phyloP scores from a whole-genome alignment of 2,797 vertebrate species.

The Hafferia zeledoni region DNA sequence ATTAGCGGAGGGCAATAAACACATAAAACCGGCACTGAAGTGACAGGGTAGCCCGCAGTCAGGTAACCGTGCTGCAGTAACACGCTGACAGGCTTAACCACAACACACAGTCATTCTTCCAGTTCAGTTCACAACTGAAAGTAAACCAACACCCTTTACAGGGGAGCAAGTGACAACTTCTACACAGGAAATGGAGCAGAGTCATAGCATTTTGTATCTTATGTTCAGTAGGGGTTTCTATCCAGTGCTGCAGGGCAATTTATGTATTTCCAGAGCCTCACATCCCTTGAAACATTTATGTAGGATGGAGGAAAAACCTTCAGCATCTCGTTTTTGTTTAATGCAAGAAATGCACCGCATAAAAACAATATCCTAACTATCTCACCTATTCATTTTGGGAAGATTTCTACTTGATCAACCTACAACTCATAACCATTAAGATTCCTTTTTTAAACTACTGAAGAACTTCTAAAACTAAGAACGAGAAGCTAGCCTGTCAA shows the following conservation, averaged over 20 bases:
- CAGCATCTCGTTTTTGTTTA: background rate
- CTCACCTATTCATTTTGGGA: background rate
- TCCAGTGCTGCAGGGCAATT: background rate
- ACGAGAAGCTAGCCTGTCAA: background rate
- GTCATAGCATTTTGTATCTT: background rate
- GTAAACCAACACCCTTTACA: slow-evolving; percentile 29
- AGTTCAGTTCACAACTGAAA: slow-evolving; percentile 60
- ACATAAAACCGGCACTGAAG: background rate
- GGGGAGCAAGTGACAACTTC: slow-evolving; percentile 20
- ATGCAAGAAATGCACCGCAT: background rate
- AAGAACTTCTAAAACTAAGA: background rate
- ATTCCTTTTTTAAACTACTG: background rate
- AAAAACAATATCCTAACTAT: background rate
- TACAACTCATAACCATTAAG: background rate
- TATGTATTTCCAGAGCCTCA: background rate
- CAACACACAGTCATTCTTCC: slow-evolving; percentile 41
- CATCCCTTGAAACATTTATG: background rate
- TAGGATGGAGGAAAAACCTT: background rate
- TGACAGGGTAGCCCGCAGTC: slow-evolving; percentile 5
- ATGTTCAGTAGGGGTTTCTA: background rate
- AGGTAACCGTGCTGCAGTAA: background rate
- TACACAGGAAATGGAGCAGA: background rate
- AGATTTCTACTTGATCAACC: background rate
- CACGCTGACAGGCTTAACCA: background rate
- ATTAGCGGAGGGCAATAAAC: background rate